phyloP scores from a whole-genome alignment of 2,888 invertebrate species.

The Drosophila atripex region DNA sequence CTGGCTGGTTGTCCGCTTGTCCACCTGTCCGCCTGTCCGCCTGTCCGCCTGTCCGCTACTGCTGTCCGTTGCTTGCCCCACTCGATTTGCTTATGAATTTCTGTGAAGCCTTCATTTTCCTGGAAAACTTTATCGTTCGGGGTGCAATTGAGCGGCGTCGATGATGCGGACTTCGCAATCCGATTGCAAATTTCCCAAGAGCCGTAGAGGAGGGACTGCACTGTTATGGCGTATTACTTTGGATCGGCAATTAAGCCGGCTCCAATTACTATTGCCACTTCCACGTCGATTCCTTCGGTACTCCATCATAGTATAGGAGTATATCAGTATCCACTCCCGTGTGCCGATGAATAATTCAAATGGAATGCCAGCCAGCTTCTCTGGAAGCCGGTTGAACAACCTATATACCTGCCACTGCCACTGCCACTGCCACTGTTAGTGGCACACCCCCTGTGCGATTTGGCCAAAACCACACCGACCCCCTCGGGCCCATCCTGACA shows the following conservation, averaged over 20 bases:
- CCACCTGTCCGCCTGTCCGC: neutral
- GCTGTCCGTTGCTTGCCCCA: constrained; percentile 7
- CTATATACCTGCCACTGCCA: constrained; percentile 3
- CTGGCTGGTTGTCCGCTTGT: too few species aligned
- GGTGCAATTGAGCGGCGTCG: constrained; percentile 34
- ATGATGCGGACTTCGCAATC: constrained; percentile 23
- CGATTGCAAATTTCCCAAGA: constrained; percentile 31
- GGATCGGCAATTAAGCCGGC: constrained; percentile 23
- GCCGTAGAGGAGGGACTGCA: neutral
- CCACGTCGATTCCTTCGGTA: neutral
- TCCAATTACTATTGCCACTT: constrained; percentile 28
- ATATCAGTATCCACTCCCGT: constrained; percentile 10
- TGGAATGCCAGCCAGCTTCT: constrained; percentile 25
- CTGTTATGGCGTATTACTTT: constrained; percentile 16
- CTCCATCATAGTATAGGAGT: too few species aligned
- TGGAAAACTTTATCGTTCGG: constrained; percentile 24
- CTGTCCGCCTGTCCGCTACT: neutral
- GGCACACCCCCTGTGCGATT: neutral
- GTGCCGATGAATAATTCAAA: constrained; percentile 34
- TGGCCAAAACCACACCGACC: neutral
- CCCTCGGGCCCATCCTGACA: constrained; percentile 9
- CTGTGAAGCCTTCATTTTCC: constrained; percentile 13
- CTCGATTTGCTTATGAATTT: constrained; percentile 40
- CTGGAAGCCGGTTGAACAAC: neutral
- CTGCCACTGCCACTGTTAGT: neutral